These are phyloP conservation scores for Coelopa frigida DNA, from an alignment of 1,140 invertebrate species.

Conservation along the genomic window DNA sequence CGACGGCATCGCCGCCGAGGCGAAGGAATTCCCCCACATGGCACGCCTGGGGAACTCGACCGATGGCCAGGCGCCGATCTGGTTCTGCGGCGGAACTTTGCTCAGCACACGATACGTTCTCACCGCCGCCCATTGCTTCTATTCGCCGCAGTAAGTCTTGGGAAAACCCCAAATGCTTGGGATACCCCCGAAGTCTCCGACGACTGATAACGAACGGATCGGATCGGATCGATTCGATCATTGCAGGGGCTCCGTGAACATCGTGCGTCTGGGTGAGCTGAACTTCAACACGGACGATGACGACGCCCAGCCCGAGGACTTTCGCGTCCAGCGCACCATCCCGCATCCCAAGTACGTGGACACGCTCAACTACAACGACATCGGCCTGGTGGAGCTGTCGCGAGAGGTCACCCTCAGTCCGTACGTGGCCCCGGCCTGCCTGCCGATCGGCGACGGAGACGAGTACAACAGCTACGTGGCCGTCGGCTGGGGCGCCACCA, in stretches of 20 bases:
- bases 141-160: conserved; percentile 6
- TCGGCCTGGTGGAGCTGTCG: conserved; percentile 49
- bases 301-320: conserved; percentile 43
- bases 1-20: neutral
- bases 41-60: conserved; percentile 5
- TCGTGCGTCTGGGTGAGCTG: conserved; percentile 49
- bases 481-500: conserved; percentile 50
- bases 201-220: too few relatives aligned
- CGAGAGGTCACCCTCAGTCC: conserved; percentile 45
- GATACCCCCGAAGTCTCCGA: too few relatives aligned
- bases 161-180: too few relatives aligned
- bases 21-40: conserved; percentile 10
- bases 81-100: conserved; percentile 43
- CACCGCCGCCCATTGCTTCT: conserved; percentile 43
- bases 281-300: conserved; percentile 45
- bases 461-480: conserved; percentile 34
- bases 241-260: conserved; percentile 19
- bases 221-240: neutral
- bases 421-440: conserved; percentile 50
- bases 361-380: conserved; percentile 50
- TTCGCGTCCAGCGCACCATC: conserved; percentile 43
- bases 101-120: conserved; percentile 42
- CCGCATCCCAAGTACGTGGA: conserved; percentile 48
- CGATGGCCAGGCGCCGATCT: conserved; percentile 15
- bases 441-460: conserved; percentile 28